Base-by-base conservation (phyloP, 2,797 vertebrate species). In the Malacoraja senta region DNA sequence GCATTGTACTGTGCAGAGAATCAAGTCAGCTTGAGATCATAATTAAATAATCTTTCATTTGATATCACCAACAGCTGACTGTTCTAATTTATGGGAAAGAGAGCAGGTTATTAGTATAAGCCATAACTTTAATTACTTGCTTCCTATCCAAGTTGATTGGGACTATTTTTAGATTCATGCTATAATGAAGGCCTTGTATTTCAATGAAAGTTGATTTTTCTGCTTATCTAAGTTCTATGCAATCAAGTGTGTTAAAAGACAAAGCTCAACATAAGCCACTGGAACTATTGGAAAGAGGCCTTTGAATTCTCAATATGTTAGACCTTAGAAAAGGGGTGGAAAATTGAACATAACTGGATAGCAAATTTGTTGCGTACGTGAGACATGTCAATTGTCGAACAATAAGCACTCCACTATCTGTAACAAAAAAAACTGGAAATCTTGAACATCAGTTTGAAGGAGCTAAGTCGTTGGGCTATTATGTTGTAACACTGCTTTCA, bases 151-250 rank as follows among this genome's bases (percentile, higher is more conserved):
- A 35, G 15, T n/a, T 88, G n/a, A 17, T 88, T 88, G 61, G 61
- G 4, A 65, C 21, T 88, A 19, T 65, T 63, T 86, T 88, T 65
- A 63, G 7, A 15, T 84, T 32, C 61, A 63, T 8, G 13, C 15
- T n/a, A 29, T 63, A 58, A 86, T 86, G 10, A n/a, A n/a, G 29
- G 58, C 29, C 61, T 86, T 32, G n/a, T n/a, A 86, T 32, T 86
- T 61, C 65, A 65, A 32, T 35, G 15, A 88, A 88, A 65, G 29
- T 15, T 65, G 15, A 65, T 88, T n/a, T 38, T 88, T 88, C n/a
- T 88, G n/a, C 61, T 88, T 88, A 32, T 61, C 63, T 68, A 65
- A 88, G 9, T 65, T 65, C 84, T 88, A 65, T 88, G 84, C 84
- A 88, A 68, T 88, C 61, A 35, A 86, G 58, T 17, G 53, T n/a